A percentile compares a stretch with the other conserved stretches of the same genome.
Evolutionary conservation across 2,113 vertebrate species (phyloP).

Genomic region (Channa maculata): DNA sequence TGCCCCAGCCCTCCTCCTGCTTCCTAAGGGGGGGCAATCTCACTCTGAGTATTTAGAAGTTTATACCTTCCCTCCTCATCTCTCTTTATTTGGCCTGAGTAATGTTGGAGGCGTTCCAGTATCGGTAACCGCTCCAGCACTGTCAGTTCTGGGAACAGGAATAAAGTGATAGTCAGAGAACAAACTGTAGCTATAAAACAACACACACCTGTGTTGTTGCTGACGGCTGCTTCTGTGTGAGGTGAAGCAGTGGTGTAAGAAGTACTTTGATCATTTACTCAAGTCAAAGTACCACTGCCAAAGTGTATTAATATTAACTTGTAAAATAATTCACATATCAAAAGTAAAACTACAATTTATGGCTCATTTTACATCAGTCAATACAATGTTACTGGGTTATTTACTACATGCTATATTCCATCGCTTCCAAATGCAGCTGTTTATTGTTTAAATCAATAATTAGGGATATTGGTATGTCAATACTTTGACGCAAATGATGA

Average conservation of each 20-base stretch:
- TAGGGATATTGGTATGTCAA: too few species aligned
- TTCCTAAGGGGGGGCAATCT: slow-evolving; percentile 32
- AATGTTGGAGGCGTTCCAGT: slow-evolving; percentile 37
- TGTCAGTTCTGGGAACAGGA: slow-evolving; percentile 40
- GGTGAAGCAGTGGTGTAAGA: background rate
- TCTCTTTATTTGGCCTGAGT: slow-evolving; percentile 36
- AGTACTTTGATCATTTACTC: too few species aligned
- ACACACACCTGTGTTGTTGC: background rate
- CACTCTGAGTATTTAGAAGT: slow-evolving; percentile 37
- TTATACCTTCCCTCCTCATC: slow-evolving; percentile 49
- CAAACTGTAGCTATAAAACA: slow-evolving; percentile 18
- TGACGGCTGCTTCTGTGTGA: background rate
- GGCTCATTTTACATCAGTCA: too few species aligned
- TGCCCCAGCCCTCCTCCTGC: slow-evolving; percentile 27
- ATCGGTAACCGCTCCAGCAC: slow-evolving; percentile 11
- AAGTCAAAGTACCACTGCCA: too few species aligned
- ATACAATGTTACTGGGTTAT: too few species aligned
- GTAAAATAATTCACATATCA: too few species aligned
- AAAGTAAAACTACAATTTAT: too few species aligned
- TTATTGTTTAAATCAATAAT: too few species aligned
- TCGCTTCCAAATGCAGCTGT: too few species aligned
- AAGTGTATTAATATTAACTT: too few species aligned
- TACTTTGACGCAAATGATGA: too few species aligned
- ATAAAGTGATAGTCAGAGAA: slow-evolving; percentile 16
- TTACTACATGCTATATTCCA: too few species aligned